Conservation (phyloP, 2,797 vertebrate species). For the Geotrypetes seraphini region DNA sequence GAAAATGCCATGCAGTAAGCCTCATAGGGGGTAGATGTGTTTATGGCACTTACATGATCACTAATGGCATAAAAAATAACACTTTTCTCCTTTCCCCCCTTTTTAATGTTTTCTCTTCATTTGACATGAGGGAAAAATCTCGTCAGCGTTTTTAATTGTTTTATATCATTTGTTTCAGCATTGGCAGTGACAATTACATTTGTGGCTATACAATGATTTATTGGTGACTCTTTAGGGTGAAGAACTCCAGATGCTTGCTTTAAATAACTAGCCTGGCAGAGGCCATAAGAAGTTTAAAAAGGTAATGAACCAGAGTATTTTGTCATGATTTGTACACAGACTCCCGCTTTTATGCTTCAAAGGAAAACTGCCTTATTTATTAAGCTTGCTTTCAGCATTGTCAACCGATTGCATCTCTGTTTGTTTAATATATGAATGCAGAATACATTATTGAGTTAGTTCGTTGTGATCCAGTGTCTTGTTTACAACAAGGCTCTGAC, state of each 20-base stretch:
- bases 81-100: too few species aligned
- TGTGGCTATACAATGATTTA: conserved; percentile 15
- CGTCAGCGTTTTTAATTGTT: neutral
- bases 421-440: neutral
- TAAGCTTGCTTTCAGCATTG: neutral
- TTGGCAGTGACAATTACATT: conserved; percentile 5
- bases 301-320: conserved; percentile 7
- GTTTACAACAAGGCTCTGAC: neutral
- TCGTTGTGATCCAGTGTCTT: neutral
- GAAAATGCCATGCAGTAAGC: too few species aligned
- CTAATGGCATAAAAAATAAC: too few species aligned
- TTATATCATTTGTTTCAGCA: conserved; percentile 7
- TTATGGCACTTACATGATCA: too few species aligned
- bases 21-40: too few species aligned
- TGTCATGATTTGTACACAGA: neutral
- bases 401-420: too few species aligned
- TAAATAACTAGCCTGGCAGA: conserved; percentile 18
- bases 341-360: neutral
- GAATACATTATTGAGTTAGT: neutral
- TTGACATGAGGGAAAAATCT: neutral
- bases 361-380: neutral
- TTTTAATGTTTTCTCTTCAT: conserved; percentile 7
- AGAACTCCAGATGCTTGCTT: neutral
- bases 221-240: conserved; percentile 2
- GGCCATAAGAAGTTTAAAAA: conserved; percentile 7